These are phyloP conservation scores for Metopia argyrocephala DNA, from an alignment of 2,888 invertebrate species.

Conservation along the genomic window DNA sequence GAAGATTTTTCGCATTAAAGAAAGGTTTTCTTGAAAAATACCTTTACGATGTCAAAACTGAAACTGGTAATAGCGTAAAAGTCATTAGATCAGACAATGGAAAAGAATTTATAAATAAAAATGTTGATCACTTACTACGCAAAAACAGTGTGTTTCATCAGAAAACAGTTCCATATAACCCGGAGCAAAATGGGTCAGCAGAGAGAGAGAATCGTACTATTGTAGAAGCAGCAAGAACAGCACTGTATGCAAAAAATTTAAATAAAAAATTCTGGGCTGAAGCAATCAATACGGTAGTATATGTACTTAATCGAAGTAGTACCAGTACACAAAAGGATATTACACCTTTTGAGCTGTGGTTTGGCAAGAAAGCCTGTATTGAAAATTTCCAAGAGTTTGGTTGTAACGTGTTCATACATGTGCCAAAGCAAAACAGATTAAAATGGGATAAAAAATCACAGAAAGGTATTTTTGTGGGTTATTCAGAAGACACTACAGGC, in stretches of 20 bases:
- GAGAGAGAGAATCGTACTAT: slow-evolving; percentile 61
- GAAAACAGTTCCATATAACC: slow-evolving; percentile 29
- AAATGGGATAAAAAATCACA: slow-evolving; percentile 42
- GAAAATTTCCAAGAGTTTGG: slow-evolving; percentile 14
- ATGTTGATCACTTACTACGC: slow-evolving; percentile 25
- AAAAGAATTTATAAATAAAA: slow-evolving; percentile 33
- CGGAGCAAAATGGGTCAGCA: slow-evolving; percentile 41
- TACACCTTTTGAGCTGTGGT: too few relatives aligned
- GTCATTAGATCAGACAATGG: slow-evolving; percentile 33
- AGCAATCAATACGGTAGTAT: slow-evolving; percentile 63
- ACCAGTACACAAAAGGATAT: too few relatives aligned
- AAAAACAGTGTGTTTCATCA: slow-evolving; percentile 26
- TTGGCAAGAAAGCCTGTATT: slow-evolving; percentile 26
- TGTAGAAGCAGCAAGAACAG: slow-evolving; percentile 62
- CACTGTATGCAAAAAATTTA: slow-evolving; percentile 54
- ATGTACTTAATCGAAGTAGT: slow-evolving; percentile 32
- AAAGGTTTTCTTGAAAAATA: slow-evolving; percentile 29
- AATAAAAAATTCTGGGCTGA: slow-evolving; percentile 55
- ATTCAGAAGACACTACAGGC: slow-evolving; percentile 70
- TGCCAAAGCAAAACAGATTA: slow-evolving; percentile 42
- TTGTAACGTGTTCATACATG: slow-evolving; percentile 22
- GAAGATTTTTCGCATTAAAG: slow-evolving; percentile 25
- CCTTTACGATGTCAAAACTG: slow-evolving; percentile 24
- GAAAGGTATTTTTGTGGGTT: slow-evolving; percentile 68
- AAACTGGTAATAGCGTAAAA: slow-evolving; percentile 27